These are phyloP conservation scores for Coracias cyanogaster DNA, from an alignment of 2,797 vertebrate genomes.

Conservation along the genomic window DNA sequence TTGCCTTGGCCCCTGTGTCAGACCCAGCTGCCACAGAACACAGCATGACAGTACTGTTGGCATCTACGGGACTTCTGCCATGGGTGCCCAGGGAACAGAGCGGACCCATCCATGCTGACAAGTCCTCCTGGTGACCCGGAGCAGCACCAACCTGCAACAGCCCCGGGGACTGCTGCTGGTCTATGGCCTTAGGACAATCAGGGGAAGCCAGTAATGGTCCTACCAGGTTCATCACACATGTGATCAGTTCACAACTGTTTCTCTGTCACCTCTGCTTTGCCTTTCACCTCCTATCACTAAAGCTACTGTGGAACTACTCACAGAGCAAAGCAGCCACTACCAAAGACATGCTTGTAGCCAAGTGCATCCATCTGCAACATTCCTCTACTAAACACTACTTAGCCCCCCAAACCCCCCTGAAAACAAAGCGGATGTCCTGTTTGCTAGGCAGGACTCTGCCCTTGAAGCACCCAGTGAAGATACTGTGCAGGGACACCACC, in stretches of 20 bases:
- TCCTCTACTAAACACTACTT: slow-evolving; percentile 8
- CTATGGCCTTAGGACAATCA: accelerated
- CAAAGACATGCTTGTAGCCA: background rate
- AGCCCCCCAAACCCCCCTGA: background rate
- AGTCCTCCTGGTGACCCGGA: background rate
- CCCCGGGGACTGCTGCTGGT: background rate
- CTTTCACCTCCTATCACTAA: background rate
- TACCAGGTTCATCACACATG: too few relatives aligned
- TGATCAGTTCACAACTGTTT: background rate
- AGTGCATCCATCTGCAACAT: background rate
- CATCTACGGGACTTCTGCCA: background rate
- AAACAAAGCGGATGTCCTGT: background rate
- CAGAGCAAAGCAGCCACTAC: slow-evolving; percentile 25
- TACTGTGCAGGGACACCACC: background rate
- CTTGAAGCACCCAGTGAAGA: background rate
- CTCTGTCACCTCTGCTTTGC: background rate
- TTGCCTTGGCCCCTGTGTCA: background rate
- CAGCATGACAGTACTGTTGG: background rate
- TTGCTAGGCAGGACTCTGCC: background rate
- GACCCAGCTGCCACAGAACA: background rate
- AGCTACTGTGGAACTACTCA: slow-evolving; percentile 42
- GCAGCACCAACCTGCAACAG: background rate
- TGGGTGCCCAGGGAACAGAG: background rate
- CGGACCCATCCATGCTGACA: accelerated
- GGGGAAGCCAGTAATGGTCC: background rate